These are phyloP conservation scores for Tenebrio molitor DNA, from an alignment of 1,140 invertebrate species.

Conservation along the genomic window DNA sequence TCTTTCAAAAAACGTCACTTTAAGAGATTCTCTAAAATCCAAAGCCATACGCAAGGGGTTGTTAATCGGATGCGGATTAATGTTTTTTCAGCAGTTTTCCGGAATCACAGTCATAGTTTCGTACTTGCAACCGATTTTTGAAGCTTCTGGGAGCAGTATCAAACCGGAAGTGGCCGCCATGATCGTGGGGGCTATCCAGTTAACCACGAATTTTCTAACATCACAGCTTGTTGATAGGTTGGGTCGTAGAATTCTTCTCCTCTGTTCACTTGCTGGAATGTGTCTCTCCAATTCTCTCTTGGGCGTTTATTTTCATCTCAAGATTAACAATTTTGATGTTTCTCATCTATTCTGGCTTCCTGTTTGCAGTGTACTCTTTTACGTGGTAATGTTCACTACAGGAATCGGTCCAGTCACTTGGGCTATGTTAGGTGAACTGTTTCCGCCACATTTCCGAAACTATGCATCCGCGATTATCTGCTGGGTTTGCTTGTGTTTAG, in stretches of 20 bases:
- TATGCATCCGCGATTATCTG: slow-evolving; percentile 80
- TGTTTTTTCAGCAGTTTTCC: slow-evolving; percentile 27
- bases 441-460: slow-evolving; percentile 79
- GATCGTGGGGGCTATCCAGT: slow-evolving; percentile 80
- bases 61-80: slow-evolving; percentile 2
- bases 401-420: slow-evolving; percentile 87
- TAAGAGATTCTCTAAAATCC: background rate
- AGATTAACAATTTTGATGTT: slow-evolving; percentile 62
- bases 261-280: slow-evolving; percentile 76
- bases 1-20: background rate
- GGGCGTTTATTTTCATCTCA: slow-evolving; percentile 75
- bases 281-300: slow-evolving; percentile 73
- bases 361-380: slow-evolving; percentile 78
- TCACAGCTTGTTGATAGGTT: slow-evolving; percentile 75
- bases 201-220: slow-evolving; percentile 74
- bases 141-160: slow-evolving; percentile 60
- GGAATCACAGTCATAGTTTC: slow-evolving; percentile 7
- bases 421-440: slow-evolving; percentile 81
- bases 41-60: background rate
- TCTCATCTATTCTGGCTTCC: slow-evolving; percentile 69
- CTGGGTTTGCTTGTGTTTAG: slow-evolving; percentile 80
- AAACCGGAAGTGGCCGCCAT: slow-evolving; percentile 74
- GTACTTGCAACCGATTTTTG: slow-evolving; percentile 43
- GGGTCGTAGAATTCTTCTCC: slow-evolving; percentile 78
- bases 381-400: slow-evolving; percentile 81